phyloP scores from a whole-genome alignment of 2,797 vertebrate genomes.

The Astyanax mexicanus region DNA sequence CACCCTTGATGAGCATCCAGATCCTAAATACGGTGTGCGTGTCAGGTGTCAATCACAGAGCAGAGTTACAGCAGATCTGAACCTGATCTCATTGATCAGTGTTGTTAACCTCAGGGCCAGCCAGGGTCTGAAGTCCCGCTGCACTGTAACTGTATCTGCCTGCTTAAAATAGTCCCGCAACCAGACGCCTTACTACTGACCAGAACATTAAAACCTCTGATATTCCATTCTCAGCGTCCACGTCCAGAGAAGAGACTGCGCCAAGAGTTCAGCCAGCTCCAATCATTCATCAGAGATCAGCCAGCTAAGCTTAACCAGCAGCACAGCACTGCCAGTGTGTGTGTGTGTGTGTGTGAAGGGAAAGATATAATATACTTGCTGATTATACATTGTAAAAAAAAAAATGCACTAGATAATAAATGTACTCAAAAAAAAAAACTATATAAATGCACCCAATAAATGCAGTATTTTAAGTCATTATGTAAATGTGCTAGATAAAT shows the following conservation, averaged over 20 bases:
- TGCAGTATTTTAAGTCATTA: too few species aligned
- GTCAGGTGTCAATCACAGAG: conserved; percentile 21
- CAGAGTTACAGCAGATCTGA: background rate
- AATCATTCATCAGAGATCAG: conserved; percentile 43
- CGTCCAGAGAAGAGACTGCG: conserved; percentile 29
- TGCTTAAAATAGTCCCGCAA: conserved; percentile 46
- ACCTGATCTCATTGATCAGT: conserved; percentile 13
- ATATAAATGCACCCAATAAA: too few species aligned
- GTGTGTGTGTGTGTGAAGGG: background rate
- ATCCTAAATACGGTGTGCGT: background rate
- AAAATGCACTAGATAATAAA: too few species aligned
- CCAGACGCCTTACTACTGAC: conserved; percentile 31
- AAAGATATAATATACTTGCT: too few species aligned
- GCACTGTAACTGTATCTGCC: conserved; percentile 37
- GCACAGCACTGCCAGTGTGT: background rate
- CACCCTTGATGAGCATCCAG: background rate
- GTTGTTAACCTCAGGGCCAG: conserved; percentile 3
- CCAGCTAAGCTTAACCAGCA: conserved; percentile 9
- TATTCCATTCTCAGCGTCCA: conserved; percentile 43
- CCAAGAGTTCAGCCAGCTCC: conserved; percentile 24
- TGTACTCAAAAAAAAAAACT: too few species aligned
- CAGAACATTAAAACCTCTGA: conserved; percentile 39
- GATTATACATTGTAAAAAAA: too few species aligned
- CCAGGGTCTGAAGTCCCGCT: background rate
- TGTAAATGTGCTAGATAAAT: background rate